These are phyloP conservation scores for Xenotilapia flavipinnis DNA, from an alignment of 2,113 vertebrate genomes.

Conservation along the genomic window DNA sequence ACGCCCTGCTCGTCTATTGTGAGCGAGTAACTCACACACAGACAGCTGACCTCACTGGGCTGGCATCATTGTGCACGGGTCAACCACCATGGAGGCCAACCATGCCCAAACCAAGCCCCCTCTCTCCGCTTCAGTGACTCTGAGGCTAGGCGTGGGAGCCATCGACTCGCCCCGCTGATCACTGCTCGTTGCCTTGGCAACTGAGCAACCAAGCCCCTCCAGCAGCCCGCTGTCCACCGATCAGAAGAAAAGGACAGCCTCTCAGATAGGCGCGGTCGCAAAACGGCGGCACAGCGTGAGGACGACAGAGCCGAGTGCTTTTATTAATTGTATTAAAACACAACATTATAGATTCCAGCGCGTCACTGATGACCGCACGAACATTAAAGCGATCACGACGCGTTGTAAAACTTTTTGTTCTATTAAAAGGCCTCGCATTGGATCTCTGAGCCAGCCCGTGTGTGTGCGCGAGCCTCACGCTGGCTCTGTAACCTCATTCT, in stretches of 20 bases:
- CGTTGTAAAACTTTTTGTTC: background rate
- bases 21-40: background rate
- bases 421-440: background rate
- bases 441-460: background rate
- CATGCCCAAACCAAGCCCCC: constrained; percentile 20
- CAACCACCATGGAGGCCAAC: constrained; percentile 9
- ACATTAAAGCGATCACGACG: background rate
- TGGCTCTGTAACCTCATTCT: constrained; percentile 58
- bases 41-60: constrained; percentile 7
- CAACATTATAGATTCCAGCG: background rate
- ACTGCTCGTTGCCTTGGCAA: constrained; percentile 54
- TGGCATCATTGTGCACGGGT: constrained; percentile 42
- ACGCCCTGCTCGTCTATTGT: background rate
- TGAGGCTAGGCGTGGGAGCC: constrained; percentile 28
- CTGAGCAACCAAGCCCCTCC: constrained; percentile 42
- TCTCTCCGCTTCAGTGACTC: constrained; percentile 36
- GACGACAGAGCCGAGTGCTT: background rate
- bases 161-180: constrained; percentile 55
- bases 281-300: background rate
- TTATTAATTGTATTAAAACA: background rate
- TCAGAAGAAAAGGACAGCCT: constrained; percentile 18
- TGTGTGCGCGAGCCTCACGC: background rate
- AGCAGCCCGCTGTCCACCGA: constrained; percentile 7
- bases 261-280: background rate
- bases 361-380: background rate